Evolutionary conservation across 2,113 vertebrate genomes (phyloP).

Genomic region (Sterrhoptilus dennistouni): DNA sequence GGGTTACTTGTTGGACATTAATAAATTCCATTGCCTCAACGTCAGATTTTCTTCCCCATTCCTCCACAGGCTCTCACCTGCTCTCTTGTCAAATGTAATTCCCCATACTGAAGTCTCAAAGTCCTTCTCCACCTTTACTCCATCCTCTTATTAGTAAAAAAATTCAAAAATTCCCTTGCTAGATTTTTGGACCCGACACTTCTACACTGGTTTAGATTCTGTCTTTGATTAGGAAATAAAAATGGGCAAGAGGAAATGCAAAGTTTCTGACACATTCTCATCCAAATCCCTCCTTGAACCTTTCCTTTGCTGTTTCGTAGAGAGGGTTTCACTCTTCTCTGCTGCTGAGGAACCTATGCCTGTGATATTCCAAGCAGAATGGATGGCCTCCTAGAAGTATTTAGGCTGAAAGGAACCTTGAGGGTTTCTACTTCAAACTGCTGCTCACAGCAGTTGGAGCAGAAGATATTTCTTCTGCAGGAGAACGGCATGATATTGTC

Average conservation of each 20-base stretch:
- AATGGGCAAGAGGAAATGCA: too few relatives aligned
- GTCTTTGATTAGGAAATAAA: neutral
- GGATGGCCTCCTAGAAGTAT: too few relatives aligned
- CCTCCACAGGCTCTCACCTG: neutral
- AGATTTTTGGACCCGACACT: neutral
- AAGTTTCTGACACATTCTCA: neutral
- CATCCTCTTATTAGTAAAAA: neutral
- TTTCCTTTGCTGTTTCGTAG: neutral
- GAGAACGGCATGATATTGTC: too few relatives aligned
- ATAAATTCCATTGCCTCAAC: neutral
- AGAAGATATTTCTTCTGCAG: too few relatives aligned
- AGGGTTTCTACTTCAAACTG: too few relatives aligned
- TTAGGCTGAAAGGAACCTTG: too few relatives aligned
- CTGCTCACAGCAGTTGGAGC: too few relatives aligned
- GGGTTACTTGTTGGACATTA: neutral
- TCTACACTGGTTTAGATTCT: neutral
- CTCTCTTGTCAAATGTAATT: neutral
- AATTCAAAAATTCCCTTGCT: neutral
- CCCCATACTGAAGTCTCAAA: neutral
- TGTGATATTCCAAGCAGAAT: too few relatives aligned
- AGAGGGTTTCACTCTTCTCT: too few relatives aligned
- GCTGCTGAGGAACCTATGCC: too few relatives aligned
- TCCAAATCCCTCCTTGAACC: rapidly evolving
- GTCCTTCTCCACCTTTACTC: neutral
- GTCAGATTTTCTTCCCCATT: neutral